A percentile compares a stretch with the other conserved stretches of the same genome.
phyloP scores from a whole-genome alignment of 2,888 invertebrate species.

The Macaria liturata region DNA sequence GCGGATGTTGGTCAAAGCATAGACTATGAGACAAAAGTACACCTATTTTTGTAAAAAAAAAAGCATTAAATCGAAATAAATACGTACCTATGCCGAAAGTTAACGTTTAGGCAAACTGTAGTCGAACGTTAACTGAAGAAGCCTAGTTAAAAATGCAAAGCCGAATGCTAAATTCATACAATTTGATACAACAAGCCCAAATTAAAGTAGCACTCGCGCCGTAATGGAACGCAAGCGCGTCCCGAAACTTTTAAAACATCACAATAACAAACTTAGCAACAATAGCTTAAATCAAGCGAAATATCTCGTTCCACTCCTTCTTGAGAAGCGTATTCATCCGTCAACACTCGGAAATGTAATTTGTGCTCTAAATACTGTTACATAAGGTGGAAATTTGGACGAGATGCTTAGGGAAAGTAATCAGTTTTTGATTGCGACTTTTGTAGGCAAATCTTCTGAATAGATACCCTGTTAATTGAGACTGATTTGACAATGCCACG shows the following conservation, averaged over 20 bases:
- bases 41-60: no score
- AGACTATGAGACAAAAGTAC: no score
- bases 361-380: constrained; percentile 29
- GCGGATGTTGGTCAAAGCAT: no score
- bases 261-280: constrained; percentile 26
- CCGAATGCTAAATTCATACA: no score
- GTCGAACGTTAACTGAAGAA: no score
- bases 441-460: constrained; percentile 48
- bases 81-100: no score
- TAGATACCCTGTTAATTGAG: constrained; percentile 48
- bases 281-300: constrained; percentile 41
- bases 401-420: constrained; percentile 35
- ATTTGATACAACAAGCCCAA: no score
- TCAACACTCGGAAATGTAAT: constrained; percentile 35
- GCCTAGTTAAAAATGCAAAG: no score
- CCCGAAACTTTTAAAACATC: constrained; percentile 20
- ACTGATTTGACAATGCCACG: constrained; percentile 42
- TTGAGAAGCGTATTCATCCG: constrained; percentile 27
- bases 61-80: no score
- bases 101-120: no score
- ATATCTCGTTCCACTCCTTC: constrained; percentile 33
- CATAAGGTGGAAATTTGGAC: constrained; percentile 38
- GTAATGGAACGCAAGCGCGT: not conserved
- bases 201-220: no score
- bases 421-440: constrained; percentile 48